phyloP scores from a whole-genome alignment of 2,113 vertebrate species.

The Neofelis nebulosa region DNA sequence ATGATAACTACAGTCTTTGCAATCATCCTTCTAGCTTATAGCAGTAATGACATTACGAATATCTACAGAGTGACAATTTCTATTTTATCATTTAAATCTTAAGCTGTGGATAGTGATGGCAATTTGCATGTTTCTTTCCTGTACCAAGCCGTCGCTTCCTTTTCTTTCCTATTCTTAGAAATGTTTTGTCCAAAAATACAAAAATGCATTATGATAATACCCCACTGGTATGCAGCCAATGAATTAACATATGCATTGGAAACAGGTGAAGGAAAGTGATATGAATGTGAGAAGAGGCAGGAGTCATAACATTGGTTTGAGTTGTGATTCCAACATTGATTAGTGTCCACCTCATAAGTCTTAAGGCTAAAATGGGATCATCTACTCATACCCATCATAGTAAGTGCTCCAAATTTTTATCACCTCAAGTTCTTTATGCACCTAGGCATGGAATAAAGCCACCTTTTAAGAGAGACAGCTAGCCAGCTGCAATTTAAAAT shows the following conservation, averaged over 20 bases:
- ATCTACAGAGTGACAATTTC: not conserved
- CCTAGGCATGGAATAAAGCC: accelerated
- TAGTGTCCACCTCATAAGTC: not conserved
- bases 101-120: not conserved
- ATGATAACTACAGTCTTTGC: not conserved
- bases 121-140: not conserved
- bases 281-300: not conserved
- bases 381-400: not conserved
- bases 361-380: not conserved
- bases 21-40: not conserved
- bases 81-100: not conserved
- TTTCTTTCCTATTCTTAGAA: not conserved
- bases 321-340: not conserved
- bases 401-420: not conserved
- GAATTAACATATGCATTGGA: not conserved
- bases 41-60: not conserved
- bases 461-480: not conserved
- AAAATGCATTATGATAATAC: not conserved
- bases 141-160: not conserved
- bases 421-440: not conserved
- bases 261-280: not conserved
- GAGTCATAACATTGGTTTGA: not conserved
- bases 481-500: not conserved
- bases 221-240: not conserved
- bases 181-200: not conserved